Evolutionary conservation across 2,888 invertebrate species (phyloP).

Genomic region (Phrixothrix hirtus): DNA sequence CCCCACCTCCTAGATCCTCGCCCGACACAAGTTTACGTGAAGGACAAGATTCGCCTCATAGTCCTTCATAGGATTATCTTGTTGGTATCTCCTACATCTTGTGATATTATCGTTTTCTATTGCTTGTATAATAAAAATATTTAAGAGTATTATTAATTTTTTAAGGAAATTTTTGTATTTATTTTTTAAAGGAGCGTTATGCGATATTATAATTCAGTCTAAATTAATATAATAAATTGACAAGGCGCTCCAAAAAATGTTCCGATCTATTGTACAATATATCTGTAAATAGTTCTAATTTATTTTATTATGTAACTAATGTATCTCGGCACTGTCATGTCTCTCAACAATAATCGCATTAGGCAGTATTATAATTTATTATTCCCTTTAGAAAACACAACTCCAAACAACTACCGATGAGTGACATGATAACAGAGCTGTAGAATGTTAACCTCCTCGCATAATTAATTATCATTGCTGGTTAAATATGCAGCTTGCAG

Average conservation of each 20-base stretch:
- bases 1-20: conserved; percentile 60
- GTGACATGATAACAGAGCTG: conserved; percentile 46
- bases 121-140: conserved; percentile 22
- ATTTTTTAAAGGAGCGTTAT: conserved; percentile 23
- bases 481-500: conserved; percentile 27
- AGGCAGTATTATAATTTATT: conserved; percentile 46
- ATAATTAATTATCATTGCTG: conserved; percentile 43
- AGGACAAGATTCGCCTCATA: conserved; percentile 53
- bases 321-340: conserved; percentile 44
- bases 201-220: no score
- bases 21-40: conserved; percentile 65
- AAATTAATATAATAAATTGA: conserved; percentile 3
- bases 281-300: conserved; percentile 50
- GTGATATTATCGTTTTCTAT: conserved; percentile 31
- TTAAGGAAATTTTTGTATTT: conserved; percentile 19
- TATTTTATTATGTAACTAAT: conserved; percentile 47
- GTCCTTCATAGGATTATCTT: conserved; percentile 46
- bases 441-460: conserved; percentile 44
- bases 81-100: conserved; percentile 27
- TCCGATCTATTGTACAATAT: conserved; percentile 45
- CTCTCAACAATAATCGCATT: conserved; percentile 46
- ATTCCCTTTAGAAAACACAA: conserved; percentile 33
- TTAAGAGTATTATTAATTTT: conserved; percentile 27
- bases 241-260: conserved; percentile 22
- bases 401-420: conserved; percentile 42